Evolutionary conservation across 2,888 invertebrate species (phyloP).

Genomic region (Lochmaea capreae): DNA sequence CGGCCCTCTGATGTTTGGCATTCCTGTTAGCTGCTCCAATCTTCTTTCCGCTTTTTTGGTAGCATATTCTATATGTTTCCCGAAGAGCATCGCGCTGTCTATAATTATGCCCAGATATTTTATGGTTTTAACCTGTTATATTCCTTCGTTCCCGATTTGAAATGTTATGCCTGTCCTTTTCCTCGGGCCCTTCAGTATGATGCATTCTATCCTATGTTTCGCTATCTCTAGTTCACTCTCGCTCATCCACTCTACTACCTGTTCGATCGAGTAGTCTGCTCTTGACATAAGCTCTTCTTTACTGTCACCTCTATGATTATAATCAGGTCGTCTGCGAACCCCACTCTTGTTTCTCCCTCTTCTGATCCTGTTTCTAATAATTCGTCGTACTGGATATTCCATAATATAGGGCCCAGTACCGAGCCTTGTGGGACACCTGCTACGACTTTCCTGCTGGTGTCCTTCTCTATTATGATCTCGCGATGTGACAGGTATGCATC

Average conservation of each 20-base stretch:
- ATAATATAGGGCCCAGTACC: constrained; percentile 29
- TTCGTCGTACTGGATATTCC: constrained; percentile 28
- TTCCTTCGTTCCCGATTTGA: not conserved
- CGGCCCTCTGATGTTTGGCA: constrained; percentile 39
- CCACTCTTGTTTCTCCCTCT: constrained; percentile 22
- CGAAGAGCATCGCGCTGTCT: too few species aligned
- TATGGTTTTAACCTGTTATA: constrained; percentile 3
- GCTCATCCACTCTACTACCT: constrained; percentile 24
- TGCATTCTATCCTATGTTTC: constrained; percentile 26
- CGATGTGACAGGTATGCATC: constrained; percentile 8
- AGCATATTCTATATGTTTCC: too few species aligned
- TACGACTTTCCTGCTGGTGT: not conserved
- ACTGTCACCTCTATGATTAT: not conserved
- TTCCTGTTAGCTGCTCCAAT: constrained; percentile 8
- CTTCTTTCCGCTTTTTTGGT: constrained; percentile 14
- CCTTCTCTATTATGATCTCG: not conserved
- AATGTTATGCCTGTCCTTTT: constrained; percentile 1
- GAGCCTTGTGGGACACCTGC: constrained; percentile 30
- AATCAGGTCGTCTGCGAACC: constrained; percentile 34
- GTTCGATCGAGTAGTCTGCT: constrained; percentile 9
- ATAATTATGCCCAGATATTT: constrained; percentile 23
- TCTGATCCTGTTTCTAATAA: constrained; percentile 15
- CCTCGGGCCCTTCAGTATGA: constrained; percentile 24
- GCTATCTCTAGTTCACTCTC: constrained; percentile 26
- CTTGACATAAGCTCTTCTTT: constrained; percentile 15